Percentiles rank a stretch among this genome's conserved stretches.
Evolutionary conservation across 2,888 invertebrate species (phyloP).

Genomic region (Acheta domesticus): DNA sequence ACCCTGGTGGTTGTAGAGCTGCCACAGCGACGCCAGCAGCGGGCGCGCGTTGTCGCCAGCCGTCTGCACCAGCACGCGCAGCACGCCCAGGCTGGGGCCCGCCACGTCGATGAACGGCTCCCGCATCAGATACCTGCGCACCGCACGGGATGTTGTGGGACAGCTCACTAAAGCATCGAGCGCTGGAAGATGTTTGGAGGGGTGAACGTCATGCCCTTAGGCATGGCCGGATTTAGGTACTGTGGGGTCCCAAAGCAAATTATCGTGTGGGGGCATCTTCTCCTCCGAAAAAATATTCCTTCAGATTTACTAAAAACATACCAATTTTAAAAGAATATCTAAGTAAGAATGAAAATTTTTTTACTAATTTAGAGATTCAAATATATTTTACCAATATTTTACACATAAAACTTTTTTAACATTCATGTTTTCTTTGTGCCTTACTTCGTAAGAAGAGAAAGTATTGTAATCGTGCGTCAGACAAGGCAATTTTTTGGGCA

Average conservation of each 20-base stretch:
- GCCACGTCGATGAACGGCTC: constrained; percentile 47
- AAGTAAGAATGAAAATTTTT: too few relatives aligned
- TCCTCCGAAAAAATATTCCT: too few relatives aligned
- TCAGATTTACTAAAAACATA: too few relatives aligned
- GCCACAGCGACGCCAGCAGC: constrained; percentile 44
- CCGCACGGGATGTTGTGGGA: too few relatives aligned
- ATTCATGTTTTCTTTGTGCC: too few relatives aligned
- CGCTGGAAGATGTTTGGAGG: background rate
- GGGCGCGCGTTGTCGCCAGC: constrained; percentile 40
- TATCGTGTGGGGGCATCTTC: background rate
- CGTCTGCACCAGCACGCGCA: constrained; percentile 44
- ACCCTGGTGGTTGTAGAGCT: constrained; percentile 46
- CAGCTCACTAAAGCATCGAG: background rate
- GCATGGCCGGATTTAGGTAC: background rate
- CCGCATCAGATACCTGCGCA: constrained; percentile 46
- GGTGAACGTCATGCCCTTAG: background rate
- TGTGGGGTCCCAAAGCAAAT: background rate
- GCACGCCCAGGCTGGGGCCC: constrained; percentile 47
- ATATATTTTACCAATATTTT: too few relatives aligned
- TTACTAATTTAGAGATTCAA: too few relatives aligned
- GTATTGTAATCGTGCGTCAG: too few relatives aligned
- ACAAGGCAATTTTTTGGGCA: too few relatives aligned
- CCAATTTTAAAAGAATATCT: too few relatives aligned
- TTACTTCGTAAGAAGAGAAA: too few relatives aligned
- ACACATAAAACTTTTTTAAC: too few relatives aligned